A percentile compares a stretch with the other conserved stretches of the same genome.
Evolutionary conservation across 2,797 vertebrate genomes (phyloP).

Genomic region (Sphenopsis melanotis): DNA sequence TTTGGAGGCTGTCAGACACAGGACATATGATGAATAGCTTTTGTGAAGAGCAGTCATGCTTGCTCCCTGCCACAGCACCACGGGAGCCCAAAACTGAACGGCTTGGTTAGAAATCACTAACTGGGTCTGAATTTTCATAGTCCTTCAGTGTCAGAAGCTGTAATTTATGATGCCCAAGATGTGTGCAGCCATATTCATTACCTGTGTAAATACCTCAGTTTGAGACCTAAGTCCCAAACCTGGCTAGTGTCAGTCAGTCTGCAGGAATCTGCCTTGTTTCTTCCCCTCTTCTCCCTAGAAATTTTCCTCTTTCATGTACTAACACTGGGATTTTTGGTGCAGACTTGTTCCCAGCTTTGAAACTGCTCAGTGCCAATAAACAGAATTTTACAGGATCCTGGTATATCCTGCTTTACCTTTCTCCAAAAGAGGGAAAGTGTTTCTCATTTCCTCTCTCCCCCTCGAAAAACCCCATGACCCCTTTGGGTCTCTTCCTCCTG

Average conservation of each 20-base stretch:
- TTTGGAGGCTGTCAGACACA: not conserved
- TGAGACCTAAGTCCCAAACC: not conserved
- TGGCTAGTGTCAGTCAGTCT: not conserved
- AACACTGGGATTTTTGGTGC: not conserved
- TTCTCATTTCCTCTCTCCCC: slow-evolving; percentile 55
- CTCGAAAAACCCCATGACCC: not conserved
- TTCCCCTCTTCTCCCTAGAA: not conserved
- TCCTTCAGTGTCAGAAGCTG: not conserved
- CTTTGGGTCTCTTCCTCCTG: slow-evolving; percentile 38
- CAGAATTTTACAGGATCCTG: slow-evolving; percentile 28
- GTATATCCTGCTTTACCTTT: slow-evolving; percentile 64
- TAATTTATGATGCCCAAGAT: not conserved
- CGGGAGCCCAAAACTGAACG: not conserved
- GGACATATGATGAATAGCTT: not conserved
- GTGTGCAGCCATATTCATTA: not conserved
- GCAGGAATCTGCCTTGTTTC: not conserved
- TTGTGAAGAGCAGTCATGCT: not conserved
- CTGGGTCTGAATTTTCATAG: not conserved
- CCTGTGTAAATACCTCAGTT: not conserved
- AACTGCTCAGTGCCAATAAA: not conserved
- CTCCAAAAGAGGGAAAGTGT: slow-evolving; percentile 51
- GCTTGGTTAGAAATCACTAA: not conserved
- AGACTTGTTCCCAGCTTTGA: not conserved
- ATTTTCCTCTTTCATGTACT: not conserved
- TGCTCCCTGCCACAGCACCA: not conserved